Percentiles rank a stretch among this genome's conserved stretches.
Conservation (phyloP, 1,140 invertebrate genomes). For the Dendroctonus valens region DNA sequence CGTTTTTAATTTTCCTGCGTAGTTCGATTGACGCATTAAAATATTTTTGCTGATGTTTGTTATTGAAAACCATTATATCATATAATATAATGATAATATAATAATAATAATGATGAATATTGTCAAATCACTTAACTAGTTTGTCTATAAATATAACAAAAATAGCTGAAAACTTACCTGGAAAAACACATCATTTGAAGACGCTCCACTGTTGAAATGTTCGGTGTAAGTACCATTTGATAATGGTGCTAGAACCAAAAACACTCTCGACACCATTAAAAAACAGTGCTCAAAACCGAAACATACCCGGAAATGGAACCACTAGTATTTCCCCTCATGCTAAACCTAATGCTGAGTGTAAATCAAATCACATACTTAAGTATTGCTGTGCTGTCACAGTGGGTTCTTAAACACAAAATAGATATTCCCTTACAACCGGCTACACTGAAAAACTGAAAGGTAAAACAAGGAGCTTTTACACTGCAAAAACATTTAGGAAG, state of each 20-base stretch:
- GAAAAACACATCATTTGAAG: background rate
- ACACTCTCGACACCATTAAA: conserved; percentile 48
- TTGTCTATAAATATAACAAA: too few species aligned
- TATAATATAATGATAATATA: too few species aligned
- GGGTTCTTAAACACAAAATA: conserved; percentile 40
- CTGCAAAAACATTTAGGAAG: conserved; percentile 6
- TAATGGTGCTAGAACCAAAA: conserved; percentile 45
- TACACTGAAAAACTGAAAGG: conserved; percentile 36
- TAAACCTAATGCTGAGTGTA: conserved; percentile 3
- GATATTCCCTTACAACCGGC: conserved; percentile 39
- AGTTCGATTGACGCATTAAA: too few species aligned
- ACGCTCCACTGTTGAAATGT: conserved; percentile 18
- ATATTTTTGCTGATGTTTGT: too few species aligned
- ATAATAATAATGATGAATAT: too few species aligned
- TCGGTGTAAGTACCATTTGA: conserved; percentile 48
- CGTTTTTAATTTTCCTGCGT: too few species aligned
- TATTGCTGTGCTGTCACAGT: conserved; percentile 38
- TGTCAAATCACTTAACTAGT: too few species aligned
- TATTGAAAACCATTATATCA: too few species aligned
- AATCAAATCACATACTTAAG: conserved; percentile 32
- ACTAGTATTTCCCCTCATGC: conserved; percentile 5
- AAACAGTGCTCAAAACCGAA: conserved; percentile 48
- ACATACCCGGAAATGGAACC: conserved; percentile 10
- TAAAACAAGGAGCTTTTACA: conserved; percentile 18
- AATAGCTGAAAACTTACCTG: background rate